These are phyloP conservation scores for Toxonevra muliebris DNA, from an alignment of 2,888 invertebrate species.

Conservation along the genomic window DNA sequence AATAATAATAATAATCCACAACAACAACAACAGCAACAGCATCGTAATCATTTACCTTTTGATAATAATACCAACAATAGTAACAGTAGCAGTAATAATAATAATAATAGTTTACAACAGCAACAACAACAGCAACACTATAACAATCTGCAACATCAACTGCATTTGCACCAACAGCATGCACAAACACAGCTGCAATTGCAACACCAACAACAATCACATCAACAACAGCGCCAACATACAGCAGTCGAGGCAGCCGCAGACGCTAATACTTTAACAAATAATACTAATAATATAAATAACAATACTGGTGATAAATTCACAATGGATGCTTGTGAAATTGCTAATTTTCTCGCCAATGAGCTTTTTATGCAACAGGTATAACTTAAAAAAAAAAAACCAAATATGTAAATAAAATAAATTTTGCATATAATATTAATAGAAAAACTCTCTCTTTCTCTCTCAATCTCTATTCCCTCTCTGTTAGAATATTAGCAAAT, in stretches of 20 bases:
- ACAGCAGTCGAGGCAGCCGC: constrained; percentile 8
- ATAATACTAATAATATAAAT: constrained; percentile 33
- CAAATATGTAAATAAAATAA: too few species aligned
- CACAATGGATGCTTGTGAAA: constrained; percentile 81
- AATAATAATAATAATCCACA: constrained; percentile 29
- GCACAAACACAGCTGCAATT: constrained; percentile 10
- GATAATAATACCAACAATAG: constrained; percentile 34
- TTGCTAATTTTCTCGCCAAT: constrained; percentile 84
- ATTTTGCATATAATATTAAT: too few species aligned
- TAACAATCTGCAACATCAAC: constrained; percentile 23
- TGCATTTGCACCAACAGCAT: constrained; percentile 21
- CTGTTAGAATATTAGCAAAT: too few species aligned
- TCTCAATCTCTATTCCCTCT: too few species aligned
- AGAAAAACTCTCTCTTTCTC: too few species aligned
- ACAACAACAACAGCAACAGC: constrained; percentile 34
- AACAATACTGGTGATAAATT: constrained; percentile 47
- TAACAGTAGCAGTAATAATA: constrained; percentile 44
- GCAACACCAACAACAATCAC: constrained; percentile 33
- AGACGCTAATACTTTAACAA: constrained; percentile 22
- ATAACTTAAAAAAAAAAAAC: too few species aligned
- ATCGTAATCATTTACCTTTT: constrained; percentile 17
- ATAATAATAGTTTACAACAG: constrained; percentile 20
- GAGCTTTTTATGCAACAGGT: constrained; percentile 88
- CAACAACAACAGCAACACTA: constrained; percentile 9
- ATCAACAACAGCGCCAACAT: constrained; percentile 35